Conservation (phyloP, 2,797 vertebrate genomes). For the Heteromormyrus szaboi region DNA sequence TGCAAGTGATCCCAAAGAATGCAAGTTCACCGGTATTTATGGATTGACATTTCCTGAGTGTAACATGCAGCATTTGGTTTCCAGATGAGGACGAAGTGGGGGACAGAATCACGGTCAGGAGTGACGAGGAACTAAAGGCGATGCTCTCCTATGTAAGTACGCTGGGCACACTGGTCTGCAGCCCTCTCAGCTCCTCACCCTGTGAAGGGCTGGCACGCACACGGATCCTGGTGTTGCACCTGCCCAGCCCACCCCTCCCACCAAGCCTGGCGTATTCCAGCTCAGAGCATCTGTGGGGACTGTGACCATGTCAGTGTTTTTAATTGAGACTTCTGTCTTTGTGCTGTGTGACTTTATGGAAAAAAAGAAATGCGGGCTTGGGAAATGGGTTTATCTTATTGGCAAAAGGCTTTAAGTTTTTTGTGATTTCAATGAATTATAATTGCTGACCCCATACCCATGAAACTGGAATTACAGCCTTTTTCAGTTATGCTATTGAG, state of each 20-base stretch:
- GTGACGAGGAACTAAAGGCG: conserved; percentile 95
- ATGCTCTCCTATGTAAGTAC: conserved; percentile 93
- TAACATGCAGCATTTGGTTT: conserved; percentile 23
- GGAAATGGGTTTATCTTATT: conserved; percentile 37
- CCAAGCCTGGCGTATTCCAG: conserved; percentile 43
- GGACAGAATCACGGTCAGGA: conserved; percentile 91
- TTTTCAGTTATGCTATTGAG: conserved; percentile 45
- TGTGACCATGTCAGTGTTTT: conserved; percentile 12
- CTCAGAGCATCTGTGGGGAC: conserved; percentile 28
- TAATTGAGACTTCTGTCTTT: conserved; percentile 32
- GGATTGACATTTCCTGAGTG: background rate
- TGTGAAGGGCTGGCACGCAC: background rate
- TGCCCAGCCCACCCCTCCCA: background rate
- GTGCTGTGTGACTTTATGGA: conserved; percentile 28
- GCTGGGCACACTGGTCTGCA: background rate
- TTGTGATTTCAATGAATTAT: conserved; percentile 47
- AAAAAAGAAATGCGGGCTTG: conserved; percentile 21
- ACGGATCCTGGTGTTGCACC: background rate
- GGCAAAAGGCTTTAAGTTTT: conserved; percentile 33
- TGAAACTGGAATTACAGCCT: conserved; percentile 45
- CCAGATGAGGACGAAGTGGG: conserved; percentile 97
- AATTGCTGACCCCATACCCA: conserved; percentile 53
- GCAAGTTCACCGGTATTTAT: background rate
- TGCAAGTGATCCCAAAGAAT: background rate
- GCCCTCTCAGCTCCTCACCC: background rate